Conservation (phyloP, 2,888 invertebrate species). For the Diaprepes abbreviatus region DNA sequence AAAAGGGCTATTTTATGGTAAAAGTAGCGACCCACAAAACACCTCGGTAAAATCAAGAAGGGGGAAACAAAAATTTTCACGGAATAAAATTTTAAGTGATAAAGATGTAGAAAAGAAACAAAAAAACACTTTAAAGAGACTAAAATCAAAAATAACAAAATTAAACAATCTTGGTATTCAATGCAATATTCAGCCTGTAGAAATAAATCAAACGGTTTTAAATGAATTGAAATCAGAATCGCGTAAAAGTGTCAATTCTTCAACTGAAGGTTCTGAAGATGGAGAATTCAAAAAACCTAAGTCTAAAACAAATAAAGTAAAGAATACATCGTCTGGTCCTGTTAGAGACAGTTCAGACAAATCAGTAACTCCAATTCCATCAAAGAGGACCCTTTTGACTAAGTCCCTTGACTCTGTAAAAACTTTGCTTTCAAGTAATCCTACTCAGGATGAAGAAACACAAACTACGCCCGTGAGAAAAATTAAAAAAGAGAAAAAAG, state of each 20-base stretch:
- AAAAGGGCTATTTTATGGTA: constrained; percentile 67
- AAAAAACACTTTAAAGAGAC: constrained; percentile 55
- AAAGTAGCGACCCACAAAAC: constrained; percentile 66
- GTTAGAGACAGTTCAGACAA: background rate
- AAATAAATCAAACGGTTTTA: constrained; percentile 62
- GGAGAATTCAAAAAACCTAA: constrained; percentile 22
- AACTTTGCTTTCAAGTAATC: constrained; percentile 25
- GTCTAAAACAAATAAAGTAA: constrained; percentile 31
- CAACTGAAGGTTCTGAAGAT: constrained; percentile 8
- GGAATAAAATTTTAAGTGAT: constrained; percentile 58
- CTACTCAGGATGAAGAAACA: constrained; percentile 25
- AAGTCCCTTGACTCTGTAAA: constrained; percentile 50
- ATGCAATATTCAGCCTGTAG: constrained; percentile 70
- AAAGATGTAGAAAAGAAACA: constrained; percentile 29
- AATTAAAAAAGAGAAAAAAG: constrained; percentile 14
- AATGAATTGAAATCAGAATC: background rate
- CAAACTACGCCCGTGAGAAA: constrained; percentile 2
- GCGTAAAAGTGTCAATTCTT: background rate
- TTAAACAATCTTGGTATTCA: constrained; percentile 70
- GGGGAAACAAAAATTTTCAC: constrained; percentile 67
- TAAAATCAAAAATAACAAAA: constrained; percentile 69
- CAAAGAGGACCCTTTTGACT: constrained; percentile 32
- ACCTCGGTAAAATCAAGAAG: constrained; percentile 68
- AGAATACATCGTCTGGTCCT: constrained; percentile 2
- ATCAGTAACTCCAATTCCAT: background rate